Evolutionary conservation across 2,113 vertebrate genomes (phyloP).

Genomic region (Haemorhous mexicanus): DNA sequence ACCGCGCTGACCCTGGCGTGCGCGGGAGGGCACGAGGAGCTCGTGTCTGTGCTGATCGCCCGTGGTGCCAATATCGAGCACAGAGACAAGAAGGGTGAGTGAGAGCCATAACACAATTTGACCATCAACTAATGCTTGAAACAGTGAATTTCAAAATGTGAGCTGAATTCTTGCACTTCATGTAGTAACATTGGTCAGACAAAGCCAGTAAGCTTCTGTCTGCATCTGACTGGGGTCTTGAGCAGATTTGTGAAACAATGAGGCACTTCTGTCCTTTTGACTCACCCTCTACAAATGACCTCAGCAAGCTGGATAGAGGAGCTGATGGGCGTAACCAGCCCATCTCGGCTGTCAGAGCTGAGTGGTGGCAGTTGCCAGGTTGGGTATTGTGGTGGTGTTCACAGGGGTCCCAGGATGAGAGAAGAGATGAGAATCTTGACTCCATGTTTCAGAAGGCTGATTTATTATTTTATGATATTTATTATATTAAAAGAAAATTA

Average conservation of each 20-base stretch:
- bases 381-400: neutral
- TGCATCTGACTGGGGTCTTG: neutral
- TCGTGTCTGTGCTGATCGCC: slow-evolving; percentile 94
- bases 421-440: no score
- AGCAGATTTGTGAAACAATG: neutral
- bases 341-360: neutral
- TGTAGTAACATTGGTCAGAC: fast-evolving
- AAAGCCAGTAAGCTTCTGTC: neutral
- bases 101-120: neutral
- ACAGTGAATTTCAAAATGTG: neutral
- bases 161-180: neutral
- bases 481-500: no score
- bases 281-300: neutral
- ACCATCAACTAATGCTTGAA: neutral
- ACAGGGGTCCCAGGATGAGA: no score
- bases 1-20: slow-evolving; percentile 96
- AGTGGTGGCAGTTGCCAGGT: neutral
- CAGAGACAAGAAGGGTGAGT: slow-evolving; percentile 95
- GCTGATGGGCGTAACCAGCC: neutral
- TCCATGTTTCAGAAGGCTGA: no score
- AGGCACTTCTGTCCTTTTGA: neutral
- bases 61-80: slow-evolving; percentile 97
- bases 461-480: no score
- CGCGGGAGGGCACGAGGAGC: slow-evolving; percentile 95
- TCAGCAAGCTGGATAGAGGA: neutral